These are phyloP conservation scores for Sinohyriopsis cumingii DNA, from an alignment of 2,888 invertebrate species.

Conservation along the genomic window DNA sequence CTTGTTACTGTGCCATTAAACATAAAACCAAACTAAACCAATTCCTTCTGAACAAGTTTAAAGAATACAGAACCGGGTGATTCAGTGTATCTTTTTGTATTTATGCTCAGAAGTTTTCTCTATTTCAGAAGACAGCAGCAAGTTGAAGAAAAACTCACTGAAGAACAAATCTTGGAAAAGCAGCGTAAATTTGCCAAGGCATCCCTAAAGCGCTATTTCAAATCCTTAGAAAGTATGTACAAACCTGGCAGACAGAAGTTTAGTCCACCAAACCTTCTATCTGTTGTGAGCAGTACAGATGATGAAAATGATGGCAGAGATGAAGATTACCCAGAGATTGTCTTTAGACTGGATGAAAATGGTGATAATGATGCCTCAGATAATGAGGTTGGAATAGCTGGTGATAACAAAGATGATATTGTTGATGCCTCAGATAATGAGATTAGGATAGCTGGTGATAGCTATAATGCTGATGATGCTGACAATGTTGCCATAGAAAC, in stretches of 20 bases:
- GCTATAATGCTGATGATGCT: constrained; percentile 5
- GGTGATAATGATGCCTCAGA: not conserved
- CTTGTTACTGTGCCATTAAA: not conserved
- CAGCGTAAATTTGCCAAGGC: constrained; percentile 49
- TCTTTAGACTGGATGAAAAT: not conserved
- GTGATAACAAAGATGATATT: constrained; percentile 15
- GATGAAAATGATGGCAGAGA: constrained; percentile 11
- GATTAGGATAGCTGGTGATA: constrained; percentile 2
- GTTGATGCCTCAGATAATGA: constrained; percentile 14
- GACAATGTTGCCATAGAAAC: not conserved
- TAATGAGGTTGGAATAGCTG: constrained; percentile 2
- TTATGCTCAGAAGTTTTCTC: constrained; percentile 1
- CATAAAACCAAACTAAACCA: not conserved
- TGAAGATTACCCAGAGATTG: not conserved
- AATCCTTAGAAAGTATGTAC: constrained; percentile 49
- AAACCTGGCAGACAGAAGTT: not conserved
- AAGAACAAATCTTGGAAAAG: constrained; percentile 36
- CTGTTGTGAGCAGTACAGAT: constrained; percentile 2
- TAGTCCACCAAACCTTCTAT: not conserved
- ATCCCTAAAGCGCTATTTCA: constrained; percentile 55
- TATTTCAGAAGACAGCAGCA: constrained; percentile 46
- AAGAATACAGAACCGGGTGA: not conserved
- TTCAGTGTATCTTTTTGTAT: not conserved
- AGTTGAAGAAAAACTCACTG: constrained; percentile 36
- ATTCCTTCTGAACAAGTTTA: not conserved